Evolutionary conservation across 2,888 invertebrate genomes (phyloP), one percentile per base, ranked within the genome.

Genomic region (Zele albiditarsus): DNA sequence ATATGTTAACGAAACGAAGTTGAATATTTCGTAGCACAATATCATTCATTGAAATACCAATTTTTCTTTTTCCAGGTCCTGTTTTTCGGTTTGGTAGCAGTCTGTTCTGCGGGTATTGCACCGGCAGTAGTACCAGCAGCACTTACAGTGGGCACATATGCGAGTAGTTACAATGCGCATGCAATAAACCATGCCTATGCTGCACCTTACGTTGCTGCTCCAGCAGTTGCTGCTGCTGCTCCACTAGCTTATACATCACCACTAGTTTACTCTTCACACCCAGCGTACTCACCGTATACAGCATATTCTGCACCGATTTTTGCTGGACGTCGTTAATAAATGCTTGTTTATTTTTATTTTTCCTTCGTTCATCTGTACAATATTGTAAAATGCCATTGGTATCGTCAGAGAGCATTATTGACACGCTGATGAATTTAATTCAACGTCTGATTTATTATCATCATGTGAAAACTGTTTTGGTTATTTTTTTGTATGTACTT

Each of bases 161-260:
- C 95, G 71, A 93, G 92, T 81, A 94, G 94, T 16, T 95, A 94
- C 89, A 94, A 94, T 76, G 94, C 94, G 0, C 95, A 94, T 82
- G 91, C 93, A 25, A 91, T 95, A 73, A 94, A 95, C 89, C 95
- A 95, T 82, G 95, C 95, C 0, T 91, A 94, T 3, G 94, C 94
- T 28, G 91, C 93, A 12, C 95, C 95, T 0, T 91, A 92, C 5
- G 85, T 91, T 0, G 90, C 91, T 0, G 83, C 85, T 20, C 79
- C 90, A 82, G 83, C 84, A 1, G 84, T 71, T 8, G 81, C 38
- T 8, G 38, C 38, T 8, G 38, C 80, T 23, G 81, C 81, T 1
- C 81, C 84, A 4, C 81, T 85, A 23, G 80, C 84, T 4, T 77
- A 80, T 49, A 79, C 82, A 12, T 80, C 82, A 2, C 80, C 77